Conservation (phyloP, 2,797 vertebrate species). For the Coilia nasus region DNA sequence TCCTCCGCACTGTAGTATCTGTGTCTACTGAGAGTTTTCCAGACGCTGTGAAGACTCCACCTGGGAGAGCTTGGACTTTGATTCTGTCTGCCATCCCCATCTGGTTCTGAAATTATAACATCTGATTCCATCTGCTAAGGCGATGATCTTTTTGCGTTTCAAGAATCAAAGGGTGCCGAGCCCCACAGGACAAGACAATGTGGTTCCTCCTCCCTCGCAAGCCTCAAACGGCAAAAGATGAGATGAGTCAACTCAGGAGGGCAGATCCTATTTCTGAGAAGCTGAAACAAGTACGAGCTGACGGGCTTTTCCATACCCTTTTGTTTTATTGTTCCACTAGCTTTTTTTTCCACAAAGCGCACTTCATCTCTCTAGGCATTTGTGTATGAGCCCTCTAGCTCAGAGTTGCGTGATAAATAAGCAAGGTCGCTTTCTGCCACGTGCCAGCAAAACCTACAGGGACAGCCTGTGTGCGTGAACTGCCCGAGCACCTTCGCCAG, state of each 20-base stretch:
- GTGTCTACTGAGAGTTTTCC: not conserved
- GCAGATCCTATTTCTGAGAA: not conserved
- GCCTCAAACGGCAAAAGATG: not conserved
- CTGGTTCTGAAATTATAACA: constrained; percentile 21
- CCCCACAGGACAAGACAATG: not conserved
- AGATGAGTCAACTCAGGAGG: not conserved
- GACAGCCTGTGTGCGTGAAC: not conserved
- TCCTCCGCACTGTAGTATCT: not conserved
- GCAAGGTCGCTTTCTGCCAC: not conserved
- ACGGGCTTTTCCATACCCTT: not conserved
- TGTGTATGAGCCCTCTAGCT: not conserved
- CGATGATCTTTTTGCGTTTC: constrained; percentile 20
- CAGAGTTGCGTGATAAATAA: constrained; percentile 3
- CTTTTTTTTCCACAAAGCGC: not conserved
- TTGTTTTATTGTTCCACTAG: not conserved
- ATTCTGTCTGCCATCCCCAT: not conserved
- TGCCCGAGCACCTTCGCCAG: not conserved
- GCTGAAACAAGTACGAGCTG: not conserved
- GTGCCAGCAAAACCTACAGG: not conserved
- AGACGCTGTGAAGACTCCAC: not conserved
- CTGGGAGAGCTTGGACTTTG: not conserved
- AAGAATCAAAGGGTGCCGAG: constrained; percentile 11
- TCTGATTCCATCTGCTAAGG: constrained; percentile 17
- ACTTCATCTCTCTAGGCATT: not conserved
- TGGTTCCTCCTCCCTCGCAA: not conserved